These are phyloP conservation scores for Erynnis tages DNA, from an alignment of 2,888 invertebrate species.

Conservation along the genomic window DNA sequence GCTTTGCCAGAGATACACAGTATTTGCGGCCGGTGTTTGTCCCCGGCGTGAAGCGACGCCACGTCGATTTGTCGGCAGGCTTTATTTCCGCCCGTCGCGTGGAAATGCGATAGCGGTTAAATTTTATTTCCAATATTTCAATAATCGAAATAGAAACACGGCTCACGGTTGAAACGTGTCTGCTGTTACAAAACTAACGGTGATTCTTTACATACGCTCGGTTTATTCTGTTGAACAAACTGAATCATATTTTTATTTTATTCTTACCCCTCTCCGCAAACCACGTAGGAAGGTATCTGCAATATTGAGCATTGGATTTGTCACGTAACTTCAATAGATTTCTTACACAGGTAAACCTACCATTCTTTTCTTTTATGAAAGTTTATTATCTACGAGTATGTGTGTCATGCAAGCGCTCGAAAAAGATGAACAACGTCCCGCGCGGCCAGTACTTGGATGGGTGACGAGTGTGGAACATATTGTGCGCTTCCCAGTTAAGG, in stretches of 20 bases:
- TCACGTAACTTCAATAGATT: too few species aligned
- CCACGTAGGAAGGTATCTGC: too few species aligned
- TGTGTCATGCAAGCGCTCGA: too few species aligned
- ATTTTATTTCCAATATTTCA: slow-evolving; percentile 63
- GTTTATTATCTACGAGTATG: too few species aligned
- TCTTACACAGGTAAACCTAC: too few species aligned
- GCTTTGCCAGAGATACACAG: slow-evolving; percentile 1
- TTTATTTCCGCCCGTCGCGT: slow-evolving; percentile 77
- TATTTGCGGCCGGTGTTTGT: slow-evolving; percentile 30
- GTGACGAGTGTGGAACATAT: too few species aligned
- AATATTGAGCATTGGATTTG: too few species aligned
- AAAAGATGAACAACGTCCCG: too few species aligned
- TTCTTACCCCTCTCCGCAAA: background rate
- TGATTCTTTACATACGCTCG: slow-evolving; percentile 14
- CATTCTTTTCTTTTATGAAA: too few species aligned
- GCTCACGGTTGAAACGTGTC: slow-evolving; percentile 34
- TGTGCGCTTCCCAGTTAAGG: too few species aligned
- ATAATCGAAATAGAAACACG: slow-evolving; percentile 65
- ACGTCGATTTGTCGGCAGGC: slow-evolving; percentile 60
- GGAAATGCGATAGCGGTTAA: slow-evolving; percentile 69
- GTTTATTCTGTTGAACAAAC: slow-evolving; percentile 2
- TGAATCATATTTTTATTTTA: background rate
- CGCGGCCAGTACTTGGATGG: too few species aligned
- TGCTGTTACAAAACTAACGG: slow-evolving; percentile 12
- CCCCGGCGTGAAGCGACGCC: slow-evolving; percentile 30